A percentile compares a stretch with the other conserved stretches of the same genome.
Conservation (phyloP, 1,140 invertebrate species). For the Drosophila ananassae region DNA sequence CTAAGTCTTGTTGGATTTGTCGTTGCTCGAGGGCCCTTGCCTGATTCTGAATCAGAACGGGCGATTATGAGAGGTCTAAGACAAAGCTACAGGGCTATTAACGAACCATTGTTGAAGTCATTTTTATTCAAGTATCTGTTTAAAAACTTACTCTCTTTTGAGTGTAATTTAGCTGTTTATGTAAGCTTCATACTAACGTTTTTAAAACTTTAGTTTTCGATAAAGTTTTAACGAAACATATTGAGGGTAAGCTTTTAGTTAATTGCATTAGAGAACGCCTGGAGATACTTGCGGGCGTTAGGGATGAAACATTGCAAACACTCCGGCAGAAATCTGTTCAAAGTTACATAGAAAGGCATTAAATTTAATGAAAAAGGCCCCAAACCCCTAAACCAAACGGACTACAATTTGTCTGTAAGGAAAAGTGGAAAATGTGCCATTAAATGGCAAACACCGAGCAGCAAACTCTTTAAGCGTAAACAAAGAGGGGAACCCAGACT, state of each 20-base stretch:
- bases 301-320: not conserved
- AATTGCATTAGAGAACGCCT: not conserved
- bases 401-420: slow-evolving; percentile 24
- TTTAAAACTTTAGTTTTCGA: too few species aligned
- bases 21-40: not conserved
- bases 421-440: slow-evolving; percentile 73
- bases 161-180: too few species aligned
- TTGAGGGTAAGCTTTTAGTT: not conserved
- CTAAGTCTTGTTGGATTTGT: slow-evolving; percentile 23
- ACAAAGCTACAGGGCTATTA: not conserved
- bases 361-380: slow-evolving; percentile 61
- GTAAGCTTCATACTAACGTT: too few species aligned
- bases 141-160: not conserved
- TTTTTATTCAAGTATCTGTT: not conserved
- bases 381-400: slow-evolving; percentile 18
- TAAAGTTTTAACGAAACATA: not conserved
- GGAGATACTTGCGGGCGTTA: not conserved
- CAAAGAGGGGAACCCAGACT: slow-evolving; percentile 39
- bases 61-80: not conserved
- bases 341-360: slow-evolving; percentile 62
- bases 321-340: slow-evolving; percentile 26
- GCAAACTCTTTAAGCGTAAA: slow-evolving; percentile 47
- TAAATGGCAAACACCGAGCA: slow-evolving; percentile 68
- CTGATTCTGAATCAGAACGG: not conserved
- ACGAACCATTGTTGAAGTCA: not conserved